Percentiles rank a stretch among this genome's conserved stretches.
These are phyloP conservation scores for Sterrhoptilus dennistouni DNA, from an alignment of 2,113 vertebrate genomes.

Conservation along the genomic window DNA sequence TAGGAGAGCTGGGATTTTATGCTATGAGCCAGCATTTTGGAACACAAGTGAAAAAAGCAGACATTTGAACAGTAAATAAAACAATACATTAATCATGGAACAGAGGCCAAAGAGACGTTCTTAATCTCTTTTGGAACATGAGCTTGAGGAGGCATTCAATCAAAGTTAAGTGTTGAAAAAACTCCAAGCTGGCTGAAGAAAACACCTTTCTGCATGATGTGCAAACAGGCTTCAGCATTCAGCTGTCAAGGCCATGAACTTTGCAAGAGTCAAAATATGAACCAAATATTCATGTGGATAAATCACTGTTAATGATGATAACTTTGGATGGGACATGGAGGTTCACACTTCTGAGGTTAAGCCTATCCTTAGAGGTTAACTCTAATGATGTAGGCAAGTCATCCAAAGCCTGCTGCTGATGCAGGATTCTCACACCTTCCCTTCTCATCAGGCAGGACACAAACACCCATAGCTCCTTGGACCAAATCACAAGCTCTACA, in stretches of 20 bases:
- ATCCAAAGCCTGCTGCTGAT: neutral
- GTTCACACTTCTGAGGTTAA: conserved; percentile 23
- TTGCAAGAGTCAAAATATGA: neutral
- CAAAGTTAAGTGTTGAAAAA: neutral
- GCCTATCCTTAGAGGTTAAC: neutral
- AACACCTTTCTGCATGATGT: neutral
- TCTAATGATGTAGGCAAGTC: neutral
- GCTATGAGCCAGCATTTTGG: neutral
- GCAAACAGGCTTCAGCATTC: neutral
- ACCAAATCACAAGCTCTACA: neutral
- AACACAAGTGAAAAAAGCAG: neutral
- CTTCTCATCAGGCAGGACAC: neutral
- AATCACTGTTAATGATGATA: neutral
- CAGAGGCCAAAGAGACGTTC: neutral
- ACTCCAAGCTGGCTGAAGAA: neutral
- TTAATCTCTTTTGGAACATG: neutral
- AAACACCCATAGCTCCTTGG: neutral
- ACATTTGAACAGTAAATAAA: neutral
- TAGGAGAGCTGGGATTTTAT: neutral
- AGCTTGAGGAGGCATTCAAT: neutral
- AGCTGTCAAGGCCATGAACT: neutral
- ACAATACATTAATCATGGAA: neutral
- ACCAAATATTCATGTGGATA: neutral
- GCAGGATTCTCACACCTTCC: neutral
- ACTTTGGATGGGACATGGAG: neutral